These are phyloP conservation scores for Condylostylus longicornis DNA, from an alignment of 1,140 invertebrate species.

Conservation along the genomic window DNA sequence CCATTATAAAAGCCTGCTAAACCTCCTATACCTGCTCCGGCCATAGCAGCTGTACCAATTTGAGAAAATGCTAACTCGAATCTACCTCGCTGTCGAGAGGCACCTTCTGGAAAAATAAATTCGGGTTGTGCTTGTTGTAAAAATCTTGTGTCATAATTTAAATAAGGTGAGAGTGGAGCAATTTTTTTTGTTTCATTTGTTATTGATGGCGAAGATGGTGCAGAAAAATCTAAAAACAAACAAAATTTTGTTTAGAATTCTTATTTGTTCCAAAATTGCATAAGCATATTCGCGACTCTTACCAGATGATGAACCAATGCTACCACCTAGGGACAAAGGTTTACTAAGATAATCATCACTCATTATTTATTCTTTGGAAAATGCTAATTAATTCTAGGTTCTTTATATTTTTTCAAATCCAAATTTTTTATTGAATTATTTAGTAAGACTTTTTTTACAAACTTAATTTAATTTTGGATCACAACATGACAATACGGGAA, in stretches of 20 bases:
- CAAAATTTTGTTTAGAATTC: constrained; percentile 7
- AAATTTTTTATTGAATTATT: too few relatives aligned
- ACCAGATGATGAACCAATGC: constrained; percentile 18
- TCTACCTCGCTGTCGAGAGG: constrained; percentile 59
- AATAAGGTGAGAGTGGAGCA: constrained; percentile 65
- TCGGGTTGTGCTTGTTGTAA: constrained; percentile 70
- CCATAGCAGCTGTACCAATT: constrained; percentile 76
- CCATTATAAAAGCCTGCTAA: constrained; percentile 73
- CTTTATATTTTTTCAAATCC: too few relatives aligned
- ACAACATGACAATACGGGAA: too few relatives aligned
- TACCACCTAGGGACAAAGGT: constrained; percentile 23
- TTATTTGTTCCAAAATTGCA: constrained; percentile 10
- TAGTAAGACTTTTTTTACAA: too few relatives aligned
- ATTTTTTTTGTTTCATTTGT: constrained; percentile 21
- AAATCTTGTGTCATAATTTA: constrained; percentile 81
- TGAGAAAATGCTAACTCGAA: constrained; percentile 85
- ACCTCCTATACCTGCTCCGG: constrained; percentile 72
- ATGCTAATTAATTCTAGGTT: too few relatives aligned
- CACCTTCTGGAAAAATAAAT: constrained; percentile 82
- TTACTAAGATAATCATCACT: constrained; percentile 29
- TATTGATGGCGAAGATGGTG: constrained; percentile 13
- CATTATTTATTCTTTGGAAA: constrained; percentile 27
- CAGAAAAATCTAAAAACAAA: too few relatives aligned
- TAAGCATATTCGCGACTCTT: constrained; percentile 10
- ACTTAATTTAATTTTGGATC: too few relatives aligned